Evolutionary conservation across 2,888 invertebrate species (phyloP).

Genomic region (Pseudococcus longispinus): DNA sequence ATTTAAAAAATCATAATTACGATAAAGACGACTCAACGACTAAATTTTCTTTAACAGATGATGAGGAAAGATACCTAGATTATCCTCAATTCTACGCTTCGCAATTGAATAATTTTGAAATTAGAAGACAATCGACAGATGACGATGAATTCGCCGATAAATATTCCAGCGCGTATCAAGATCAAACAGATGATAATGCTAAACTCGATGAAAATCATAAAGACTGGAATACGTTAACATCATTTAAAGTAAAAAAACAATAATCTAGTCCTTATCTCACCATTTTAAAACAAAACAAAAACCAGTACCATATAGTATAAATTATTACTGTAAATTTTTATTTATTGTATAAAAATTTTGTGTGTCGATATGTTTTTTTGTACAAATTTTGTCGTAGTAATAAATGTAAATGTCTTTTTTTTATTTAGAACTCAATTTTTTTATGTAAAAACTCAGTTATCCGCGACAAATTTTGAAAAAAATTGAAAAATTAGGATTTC

Average conservation of each 20-base stretch:
- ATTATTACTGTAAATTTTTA: slow-evolving; percentile 53
- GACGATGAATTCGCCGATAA: slow-evolving; percentile 12
- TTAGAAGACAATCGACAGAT: slow-evolving; percentile 41
- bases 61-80: slow-evolving; percentile 2
- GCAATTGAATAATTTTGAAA: slow-evolving; percentile 53
- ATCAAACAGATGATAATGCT: neutral
- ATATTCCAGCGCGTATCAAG: slow-evolving; percentile 10
- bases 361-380: slow-evolving; percentile 37
- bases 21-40: neutral
- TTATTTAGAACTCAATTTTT: neutral
- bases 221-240: slow-evolving; percentile 43
- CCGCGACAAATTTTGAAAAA: too few relatives aligned
- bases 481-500: too few relatives aligned
- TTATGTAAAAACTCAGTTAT: neutral
- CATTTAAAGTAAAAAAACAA: slow-evolving; percentile 28
- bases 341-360: slow-evolving; percentile 46
- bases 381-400: slow-evolving; percentile 18
- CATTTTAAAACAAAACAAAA: slow-evolving; percentile 50
- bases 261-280: slow-evolving; percentile 55
- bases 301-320: slow-evolving; percentile 56
- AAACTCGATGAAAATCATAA: neutral
- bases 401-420: slow-evolving; percentile 43
- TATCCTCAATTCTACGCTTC: slow-evolving; percentile 54
- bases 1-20: slow-evolving; percentile 47
- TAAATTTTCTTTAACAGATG: neutral